These are phyloP conservation scores for Crocallis elinguaria DNA, from an alignment of 2,888 invertebrate species.

Conservation along the genomic window DNA sequence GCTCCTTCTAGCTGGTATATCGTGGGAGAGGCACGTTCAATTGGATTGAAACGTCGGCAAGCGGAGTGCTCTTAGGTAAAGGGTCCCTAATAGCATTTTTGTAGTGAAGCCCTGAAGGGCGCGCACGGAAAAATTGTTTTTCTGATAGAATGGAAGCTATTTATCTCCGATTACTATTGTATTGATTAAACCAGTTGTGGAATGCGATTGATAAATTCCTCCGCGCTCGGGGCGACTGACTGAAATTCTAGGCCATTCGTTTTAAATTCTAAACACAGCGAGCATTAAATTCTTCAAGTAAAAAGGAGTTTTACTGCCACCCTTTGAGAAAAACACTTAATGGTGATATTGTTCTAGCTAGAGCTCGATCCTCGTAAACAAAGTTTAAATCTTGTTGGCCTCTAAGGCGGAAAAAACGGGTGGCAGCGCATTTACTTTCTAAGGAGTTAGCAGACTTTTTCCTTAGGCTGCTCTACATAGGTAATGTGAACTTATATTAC, in stretches of 20 bases:
- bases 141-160: slow-evolving; percentile 62
- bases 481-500: too few species aligned
- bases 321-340: slow-evolving; percentile 9
- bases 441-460: background rate
- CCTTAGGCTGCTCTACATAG: too few species aligned
- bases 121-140: slow-evolving; percentile 69
- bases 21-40: slow-evolving; percentile 62
- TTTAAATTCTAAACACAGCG: slow-evolving; percentile 34
- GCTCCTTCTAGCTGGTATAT: slow-evolving; percentile 55
- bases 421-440: background rate
- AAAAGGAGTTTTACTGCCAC: slow-evolving; percentile 26
- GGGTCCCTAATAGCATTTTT: slow-evolving; percentile 76
- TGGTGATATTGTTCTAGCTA: slow-evolving; percentile 3
- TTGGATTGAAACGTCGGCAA: slow-evolving; percentile 71
- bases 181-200: slow-evolving; percentile 60
- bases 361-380: slow-evolving; percentile 1
- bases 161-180: slow-evolving; percentile 69
- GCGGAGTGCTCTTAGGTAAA: slow-evolving; percentile 59
- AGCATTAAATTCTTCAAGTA: slow-evolving; percentile 26
- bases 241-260: slow-evolving; percentile 35
- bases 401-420: background rate
- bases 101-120: slow-evolving; percentile 58
- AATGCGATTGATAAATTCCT: slow-evolving; percentile 43
- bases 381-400: slow-evolving; percentile 1
- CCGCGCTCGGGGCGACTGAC: slow-evolving; percentile 27